phyloP scores from a whole-genome alignment of 92 coral and sea anemone species.

The Porites lobata region DNA sequence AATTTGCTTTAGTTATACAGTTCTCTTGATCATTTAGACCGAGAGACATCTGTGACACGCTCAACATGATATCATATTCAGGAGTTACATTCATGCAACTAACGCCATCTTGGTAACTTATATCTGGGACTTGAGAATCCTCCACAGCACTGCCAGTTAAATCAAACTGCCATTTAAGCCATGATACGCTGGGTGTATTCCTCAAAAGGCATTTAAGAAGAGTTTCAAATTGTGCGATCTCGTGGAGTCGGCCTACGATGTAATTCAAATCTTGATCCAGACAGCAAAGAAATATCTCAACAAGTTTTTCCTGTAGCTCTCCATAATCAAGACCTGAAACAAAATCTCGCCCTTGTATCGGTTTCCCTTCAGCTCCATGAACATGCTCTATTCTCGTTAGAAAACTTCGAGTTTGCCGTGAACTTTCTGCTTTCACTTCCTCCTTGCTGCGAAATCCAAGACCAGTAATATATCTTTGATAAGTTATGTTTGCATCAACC shows the following conservation, averaged over 20 bases:
- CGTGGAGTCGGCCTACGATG: neutral
- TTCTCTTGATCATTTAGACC: constrained; percentile 36
- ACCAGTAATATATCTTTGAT: constrained; percentile 27
- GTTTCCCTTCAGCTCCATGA: constrained; percentile 37
- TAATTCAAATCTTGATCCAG: constrained; percentile 56
- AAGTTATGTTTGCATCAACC: constrained; percentile 38
- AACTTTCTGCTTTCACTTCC: constrained; percentile 23
- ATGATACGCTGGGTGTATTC: constrained; percentile 33
- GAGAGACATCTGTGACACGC: constrained; percentile 13
- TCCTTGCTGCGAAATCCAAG: constrained; percentile 26
- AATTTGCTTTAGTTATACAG: constrained; percentile 5
- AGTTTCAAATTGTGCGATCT: constrained; percentile 38
- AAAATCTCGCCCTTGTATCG: constrained; percentile 29
- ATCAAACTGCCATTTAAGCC: constrained; percentile 57
- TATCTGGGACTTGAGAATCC: constrained; percentile 51
- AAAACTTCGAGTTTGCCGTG: constrained; percentile 23
- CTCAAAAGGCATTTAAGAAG: constrained; percentile 30
- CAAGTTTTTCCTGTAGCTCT: constrained; percentile 43
- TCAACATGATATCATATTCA: constrained; percentile 52
- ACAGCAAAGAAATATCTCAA: constrained; percentile 41
- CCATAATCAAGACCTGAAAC: constrained; percentile 60
- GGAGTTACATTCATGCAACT: constrained; percentile 22
- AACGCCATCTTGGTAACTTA: constrained; percentile 17
- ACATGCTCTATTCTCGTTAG: constrained; percentile 32
- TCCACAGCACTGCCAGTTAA: constrained; percentile 49